These are phyloP conservation scores for Scolopax rusticola DNA, from an alignment of 2,797 vertebrate genomes.

Conservation along the genomic window DNA sequence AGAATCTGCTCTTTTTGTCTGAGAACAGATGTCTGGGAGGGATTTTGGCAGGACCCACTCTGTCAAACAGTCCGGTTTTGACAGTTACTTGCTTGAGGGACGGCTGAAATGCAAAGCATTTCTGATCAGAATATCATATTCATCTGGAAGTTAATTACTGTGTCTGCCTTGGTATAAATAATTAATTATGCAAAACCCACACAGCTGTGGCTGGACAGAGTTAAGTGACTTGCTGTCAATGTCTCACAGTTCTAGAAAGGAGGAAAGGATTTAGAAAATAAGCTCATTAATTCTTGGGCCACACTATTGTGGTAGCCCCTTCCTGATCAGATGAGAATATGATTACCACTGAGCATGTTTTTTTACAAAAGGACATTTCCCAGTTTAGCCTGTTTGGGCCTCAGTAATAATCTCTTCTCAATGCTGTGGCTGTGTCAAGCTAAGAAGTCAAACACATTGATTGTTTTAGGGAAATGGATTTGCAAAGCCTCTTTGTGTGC, in stretches of 20 bases:
- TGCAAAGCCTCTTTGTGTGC: background rate
- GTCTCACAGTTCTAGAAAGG: slow-evolving; percentile 86
- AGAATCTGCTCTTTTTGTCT: slow-evolving; percentile 78
- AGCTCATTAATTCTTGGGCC: slow-evolving; percentile 84
- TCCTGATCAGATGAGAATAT: slow-evolving; percentile 33
- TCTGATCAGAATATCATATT: slow-evolving; percentile 99
- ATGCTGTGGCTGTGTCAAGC: background rate
- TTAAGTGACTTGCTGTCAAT: slow-evolving; percentile 95
- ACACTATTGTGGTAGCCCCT: background rate
- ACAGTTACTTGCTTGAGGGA: slow-evolving; percentile 98
- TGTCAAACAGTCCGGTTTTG: slow-evolving; percentile 92
- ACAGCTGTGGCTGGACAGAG: slow-evolving; percentile 97
- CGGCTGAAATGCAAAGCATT: slow-evolving; percentile 93
- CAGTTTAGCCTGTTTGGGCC: background rate
- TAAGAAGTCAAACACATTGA: background rate
- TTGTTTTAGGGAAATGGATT: background rate
- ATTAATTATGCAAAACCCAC: slow-evolving; percentile 99
- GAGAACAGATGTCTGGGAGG: slow-evolving; percentile 94
- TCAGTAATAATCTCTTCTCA: background rate
- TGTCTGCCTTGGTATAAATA: slow-evolving; percentile 97
- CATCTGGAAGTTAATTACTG: slow-evolving; percentile 99
- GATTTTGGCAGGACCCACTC: slow-evolving; percentile 89
- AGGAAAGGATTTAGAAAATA: slow-evolving; percentile 90
- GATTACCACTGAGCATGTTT: background rate
- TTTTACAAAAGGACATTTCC: slow-evolving; percentile 23